A percentile compares a stretch with the other conserved stretches of the same genome.
These are phyloP conservation scores for Plectrocnemia conspersa DNA, from an alignment of 1,140 invertebrate species.

Conservation along the genomic window DNA sequence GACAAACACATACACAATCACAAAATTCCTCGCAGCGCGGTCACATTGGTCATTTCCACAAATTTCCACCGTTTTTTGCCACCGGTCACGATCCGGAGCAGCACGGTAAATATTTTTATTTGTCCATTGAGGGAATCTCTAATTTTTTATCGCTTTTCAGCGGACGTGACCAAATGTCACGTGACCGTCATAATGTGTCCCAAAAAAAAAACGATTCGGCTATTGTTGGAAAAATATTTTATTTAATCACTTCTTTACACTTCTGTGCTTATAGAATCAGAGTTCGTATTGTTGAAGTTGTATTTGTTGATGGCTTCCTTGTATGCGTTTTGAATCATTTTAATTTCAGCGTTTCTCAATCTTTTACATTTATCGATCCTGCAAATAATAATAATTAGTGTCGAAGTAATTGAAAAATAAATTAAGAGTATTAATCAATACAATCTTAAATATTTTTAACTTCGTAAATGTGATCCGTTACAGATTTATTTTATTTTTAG, in stretches of 20 bases:
- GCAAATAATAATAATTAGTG: no score
- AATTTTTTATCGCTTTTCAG: neutral
- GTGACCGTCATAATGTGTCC: neutral
- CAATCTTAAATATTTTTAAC: no score
- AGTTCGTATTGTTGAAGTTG: neutral
- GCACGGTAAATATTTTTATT: conserved; percentile 8
- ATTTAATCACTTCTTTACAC: neutral
- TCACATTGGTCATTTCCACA: neutral
- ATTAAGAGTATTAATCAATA: no score
- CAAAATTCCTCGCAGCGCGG: neutral
- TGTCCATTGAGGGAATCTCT: neutral
- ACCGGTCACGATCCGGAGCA: neutral
- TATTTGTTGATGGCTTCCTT: no score
- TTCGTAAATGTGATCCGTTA: no score
- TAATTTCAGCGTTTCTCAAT: no score
- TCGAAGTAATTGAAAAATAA: no score
- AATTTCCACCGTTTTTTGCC: conserved; percentile 2
- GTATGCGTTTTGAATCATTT: no score
- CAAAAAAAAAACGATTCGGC: neutral
- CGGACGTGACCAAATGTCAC: neutral
- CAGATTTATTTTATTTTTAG: no score
- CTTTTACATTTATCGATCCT: no score
- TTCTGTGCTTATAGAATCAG: neutral
- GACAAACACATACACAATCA: conserved; percentile 1
- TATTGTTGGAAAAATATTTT: neutral